Evolutionary conservation across 2,797 vertebrate genomes (phyloP).

Genomic region (Cephalopachus bancanus): DNA sequence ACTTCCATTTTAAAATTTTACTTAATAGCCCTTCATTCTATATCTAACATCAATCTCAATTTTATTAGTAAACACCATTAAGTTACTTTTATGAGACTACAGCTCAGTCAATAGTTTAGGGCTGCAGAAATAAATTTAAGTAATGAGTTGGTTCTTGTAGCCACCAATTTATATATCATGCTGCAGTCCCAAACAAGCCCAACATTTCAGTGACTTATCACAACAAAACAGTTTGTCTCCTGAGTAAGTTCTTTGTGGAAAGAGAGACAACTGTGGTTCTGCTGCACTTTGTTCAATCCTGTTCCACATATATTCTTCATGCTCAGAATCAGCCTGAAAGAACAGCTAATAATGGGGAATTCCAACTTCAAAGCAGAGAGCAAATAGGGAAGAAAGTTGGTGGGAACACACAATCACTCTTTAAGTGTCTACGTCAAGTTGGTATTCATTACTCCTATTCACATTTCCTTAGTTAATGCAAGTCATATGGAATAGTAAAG

Average conservation of each 20-base stretch:
- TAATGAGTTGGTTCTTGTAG: background rate
- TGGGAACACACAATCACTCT: background rate
- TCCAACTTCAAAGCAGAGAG: background rate
- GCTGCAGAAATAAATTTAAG: slow-evolving; percentile 24
- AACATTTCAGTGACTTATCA: background rate
- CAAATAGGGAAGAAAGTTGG: slow-evolving; percentile 35
- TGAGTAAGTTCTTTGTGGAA: background rate
- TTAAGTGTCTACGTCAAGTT: background rate
- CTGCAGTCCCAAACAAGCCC: background rate
- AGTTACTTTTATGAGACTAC: background rate
- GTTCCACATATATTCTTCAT: background rate
- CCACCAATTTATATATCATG: background rate
- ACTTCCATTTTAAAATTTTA: background rate
- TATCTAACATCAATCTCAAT: background rate
- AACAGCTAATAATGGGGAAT: slow-evolving; percentile 3
- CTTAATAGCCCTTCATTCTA: slow-evolving; percentile 4
- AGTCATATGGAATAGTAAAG: slow-evolving; percentile 29
- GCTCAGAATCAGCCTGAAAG: slow-evolving; percentile 20
- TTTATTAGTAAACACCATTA: slow-evolving; percentile 38
- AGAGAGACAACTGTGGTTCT: background rate
- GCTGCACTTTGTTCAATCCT: background rate
- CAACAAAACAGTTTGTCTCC: background rate
- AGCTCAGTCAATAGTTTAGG: background rate
- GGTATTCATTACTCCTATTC: slow-evolving; percentile 10
- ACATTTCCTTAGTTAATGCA: background rate